Evolutionary conservation across 2,888 invertebrate species (phyloP).

Genomic region (Ptychoptera contaminata): DNA sequence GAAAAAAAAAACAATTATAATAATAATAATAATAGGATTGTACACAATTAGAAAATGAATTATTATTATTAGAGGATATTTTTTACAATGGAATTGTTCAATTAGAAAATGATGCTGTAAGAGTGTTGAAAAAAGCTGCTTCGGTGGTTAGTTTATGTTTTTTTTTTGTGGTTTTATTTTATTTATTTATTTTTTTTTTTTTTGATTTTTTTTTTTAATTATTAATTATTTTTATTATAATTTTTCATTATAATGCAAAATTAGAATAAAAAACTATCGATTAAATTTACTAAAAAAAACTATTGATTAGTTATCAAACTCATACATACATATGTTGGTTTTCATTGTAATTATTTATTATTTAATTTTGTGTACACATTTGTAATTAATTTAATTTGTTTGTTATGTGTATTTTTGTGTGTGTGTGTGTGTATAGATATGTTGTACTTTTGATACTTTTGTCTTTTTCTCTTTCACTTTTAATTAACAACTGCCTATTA

Average conservation of each 20-base stretch:
- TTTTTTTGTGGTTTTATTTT: slow-evolving; percentile 11
- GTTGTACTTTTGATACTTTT: not conserved
- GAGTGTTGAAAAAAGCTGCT: slow-evolving; percentile 8
- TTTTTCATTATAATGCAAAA: not conserved
- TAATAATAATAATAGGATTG: no score
- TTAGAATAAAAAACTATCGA: not conserved
- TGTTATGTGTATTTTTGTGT: not conserved
- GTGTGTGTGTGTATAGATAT: no score
- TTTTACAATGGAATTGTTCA: no score
- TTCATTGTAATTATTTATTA: not conserved
- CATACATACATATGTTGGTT: no score
- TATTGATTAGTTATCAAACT: no score
- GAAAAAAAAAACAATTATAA: no score
- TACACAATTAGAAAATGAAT: no score
- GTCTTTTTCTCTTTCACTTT: slow-evolving; percentile 2
- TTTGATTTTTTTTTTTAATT: slow-evolving; percentile 6
- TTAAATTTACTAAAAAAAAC: no score
- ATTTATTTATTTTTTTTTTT: slow-evolving; percentile 7
- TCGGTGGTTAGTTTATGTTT: slow-evolving; percentile 21
- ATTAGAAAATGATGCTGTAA: no score
- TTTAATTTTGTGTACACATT: not conserved
- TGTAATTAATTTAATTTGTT: not conserved
- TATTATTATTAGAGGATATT: no score
- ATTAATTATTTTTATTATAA: slow-evolving; percentile 1
- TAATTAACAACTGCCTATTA: slow-evolving; percentile 9